Evolutionary conservation across 2,888 invertebrate genomes (phyloP).

Genomic region (Yponomeuta plumbellus): DNA sequence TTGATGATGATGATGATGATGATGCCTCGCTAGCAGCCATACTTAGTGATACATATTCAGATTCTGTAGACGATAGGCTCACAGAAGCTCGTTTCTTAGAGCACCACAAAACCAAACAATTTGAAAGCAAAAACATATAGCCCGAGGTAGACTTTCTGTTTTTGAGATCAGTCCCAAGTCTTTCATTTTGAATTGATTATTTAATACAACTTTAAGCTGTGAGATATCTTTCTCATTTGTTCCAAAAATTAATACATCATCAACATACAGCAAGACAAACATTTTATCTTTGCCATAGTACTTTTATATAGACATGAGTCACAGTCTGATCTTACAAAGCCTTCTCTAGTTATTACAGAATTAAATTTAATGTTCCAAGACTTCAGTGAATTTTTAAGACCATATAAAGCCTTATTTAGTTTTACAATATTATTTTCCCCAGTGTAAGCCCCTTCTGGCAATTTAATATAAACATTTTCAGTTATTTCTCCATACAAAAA

Average conservation of each 20-base stretch:
- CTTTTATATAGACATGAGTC: slow-evolving; percentile 25
- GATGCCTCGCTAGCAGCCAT: too few species aligned
- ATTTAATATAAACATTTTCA: slow-evolving; percentile 22
- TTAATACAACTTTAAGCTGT: too few species aligned
- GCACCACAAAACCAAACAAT: too few species aligned
- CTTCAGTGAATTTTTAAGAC: slow-evolving; percentile 26
- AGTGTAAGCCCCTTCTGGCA: slow-evolving; percentile 24
- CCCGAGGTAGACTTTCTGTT: too few species aligned
- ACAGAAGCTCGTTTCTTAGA: too few species aligned
- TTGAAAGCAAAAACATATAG: too few species aligned
- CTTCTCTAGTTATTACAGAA: slow-evolving; percentile 23
- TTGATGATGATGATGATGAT: too few species aligned
- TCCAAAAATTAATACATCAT: slow-evolving; percentile 24
- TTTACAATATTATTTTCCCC: slow-evolving; percentile 22
- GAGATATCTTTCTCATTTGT: slow-evolving; percentile 17
- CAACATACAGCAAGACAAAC: slow-evolving; percentile 26
- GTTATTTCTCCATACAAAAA: slow-evolving; percentile 19
- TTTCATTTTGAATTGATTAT: too few species aligned
- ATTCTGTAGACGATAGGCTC: too few species aligned
- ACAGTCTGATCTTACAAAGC: slow-evolving; percentile 24
- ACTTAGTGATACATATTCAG: too few species aligned
- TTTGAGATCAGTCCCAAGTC: too few species aligned
- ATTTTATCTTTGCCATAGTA: slow-evolving; percentile 19
- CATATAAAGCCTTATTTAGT: slow-evolving; percentile 23
- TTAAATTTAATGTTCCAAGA: slow-evolving; percentile 29